Evolutionary conservation across 1,140 invertebrate genomes (phyloP), one percentile per base, ranked within the genome.

Genomic region (Dendroctonus valens): DNA sequence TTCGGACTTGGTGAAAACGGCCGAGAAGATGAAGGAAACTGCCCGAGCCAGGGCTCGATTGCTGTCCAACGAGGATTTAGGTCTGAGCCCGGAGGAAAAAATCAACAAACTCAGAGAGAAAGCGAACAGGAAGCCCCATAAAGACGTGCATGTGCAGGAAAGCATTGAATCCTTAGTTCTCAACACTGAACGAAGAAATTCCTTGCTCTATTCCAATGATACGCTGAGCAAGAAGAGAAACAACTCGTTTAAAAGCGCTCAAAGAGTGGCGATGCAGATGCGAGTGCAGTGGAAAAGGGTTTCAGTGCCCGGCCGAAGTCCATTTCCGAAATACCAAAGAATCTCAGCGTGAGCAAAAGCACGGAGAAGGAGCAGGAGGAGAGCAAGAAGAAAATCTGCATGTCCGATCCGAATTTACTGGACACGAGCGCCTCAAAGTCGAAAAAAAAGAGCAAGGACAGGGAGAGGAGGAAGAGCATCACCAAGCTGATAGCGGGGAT

Each of bases 401-500:
- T 78, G 66, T 87, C 85, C 0, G 86, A 87, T 78, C 84, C 85
- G 5, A 86, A 86, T 77, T 74, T 87, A 9, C 61, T 77, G 42
- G 77, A 79, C 59, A 78, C 79, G 26, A 77, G 78, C n/a, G n/a
- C 68, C 63, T 11, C 41, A 53, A 41, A 76, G 75, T 70, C 70
- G 57, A 12, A 83, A 80, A 69, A 81, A 81, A 66, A 84, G 83
- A 57, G 70, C 76, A 53, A 85, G 75, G 89, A 91, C 75, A 82
- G 85, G 0, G 89, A 91, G 67, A 81, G 91, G 63, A 80, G 90
- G 49, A 90, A 90, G 74, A 92, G 91, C 76, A 88, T 93, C 46
- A 93, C 93, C 69, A 91, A 92, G 80, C 87, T 91, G 51, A 86
- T 93, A 14, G 50, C 64, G 3, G 91, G 89, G 76, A 90, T 93